Evolutionary conservation across 1,140 invertebrate genomes (phyloP).

Genomic region (Apocrypta bakeri): DNA sequence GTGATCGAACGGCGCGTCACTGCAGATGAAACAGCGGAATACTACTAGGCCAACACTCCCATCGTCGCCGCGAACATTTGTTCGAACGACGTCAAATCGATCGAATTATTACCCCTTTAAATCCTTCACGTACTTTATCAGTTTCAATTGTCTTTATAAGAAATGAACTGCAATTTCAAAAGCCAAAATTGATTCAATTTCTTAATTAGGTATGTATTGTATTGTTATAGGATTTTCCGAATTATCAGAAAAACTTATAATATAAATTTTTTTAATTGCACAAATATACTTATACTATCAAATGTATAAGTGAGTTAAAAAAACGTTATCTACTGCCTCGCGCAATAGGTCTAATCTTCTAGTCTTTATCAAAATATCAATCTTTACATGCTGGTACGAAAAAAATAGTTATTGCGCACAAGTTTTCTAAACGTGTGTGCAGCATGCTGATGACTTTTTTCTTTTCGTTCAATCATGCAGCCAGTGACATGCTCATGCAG

Average conservation of each 20-base stretch:
- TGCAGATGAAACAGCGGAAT: slow-evolving; percentile 56
- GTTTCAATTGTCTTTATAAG: slow-evolving; percentile 17
- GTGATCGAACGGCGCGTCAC: slow-evolving; percentile 3
- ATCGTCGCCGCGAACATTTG: neutral
- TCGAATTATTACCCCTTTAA: slow-evolving; percentile 37
- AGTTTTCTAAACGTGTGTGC: neutral
- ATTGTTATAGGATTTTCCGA: neutral
- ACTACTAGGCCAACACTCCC: slow-evolving; percentile 43
- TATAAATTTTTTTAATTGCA: too few relatives aligned
- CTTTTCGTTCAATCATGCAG: neutral
- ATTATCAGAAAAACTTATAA: neutral
- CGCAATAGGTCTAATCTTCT: neutral
- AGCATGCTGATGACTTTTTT: neutral
- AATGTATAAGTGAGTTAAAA: too few relatives aligned
- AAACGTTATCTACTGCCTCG: neutral
- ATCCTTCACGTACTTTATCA: slow-evolving; percentile 8
- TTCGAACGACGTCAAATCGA: slow-evolving; percentile 39
- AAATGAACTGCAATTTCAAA: neutral
- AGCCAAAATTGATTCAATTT: neutral
- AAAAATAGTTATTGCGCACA: slow-evolving; percentile 25
- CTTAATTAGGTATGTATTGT: too few relatives aligned
- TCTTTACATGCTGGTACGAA: neutral
- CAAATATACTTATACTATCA: too few relatives aligned
- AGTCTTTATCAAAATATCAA: slow-evolving; percentile 18
- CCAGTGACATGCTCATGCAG: neutral